phyloP scores from a whole-genome alignment of 2,113 vertebrate species.

The Carettochelys insculpta region DNA sequence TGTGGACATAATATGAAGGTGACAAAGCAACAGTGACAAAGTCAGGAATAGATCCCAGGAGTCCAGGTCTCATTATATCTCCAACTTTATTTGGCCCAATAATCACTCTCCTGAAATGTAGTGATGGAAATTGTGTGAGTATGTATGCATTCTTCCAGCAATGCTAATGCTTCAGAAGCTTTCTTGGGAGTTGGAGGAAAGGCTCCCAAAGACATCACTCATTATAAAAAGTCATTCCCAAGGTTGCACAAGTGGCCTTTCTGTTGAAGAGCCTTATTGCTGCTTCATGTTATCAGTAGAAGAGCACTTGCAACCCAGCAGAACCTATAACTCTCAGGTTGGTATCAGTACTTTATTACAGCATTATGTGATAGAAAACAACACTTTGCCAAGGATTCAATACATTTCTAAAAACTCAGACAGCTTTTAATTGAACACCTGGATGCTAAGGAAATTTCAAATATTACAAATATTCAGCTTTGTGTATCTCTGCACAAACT shows the following conservation, averaged over 20 bases:
- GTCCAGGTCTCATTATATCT: background rate
- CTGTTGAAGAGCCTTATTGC: background rate
- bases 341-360: background rate
- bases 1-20: background rate
- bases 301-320: background rate
- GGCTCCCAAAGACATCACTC: background rate
- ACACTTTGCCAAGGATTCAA: background rate
- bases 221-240: background rate
- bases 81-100: slow-evolving; percentile 36
- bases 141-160: slow-evolving; percentile 30
- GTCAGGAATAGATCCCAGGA: background rate
- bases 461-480: background rate
- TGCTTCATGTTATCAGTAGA: background rate
- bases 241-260: background rate
- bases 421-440: background rate
- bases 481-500: background rate
- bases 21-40: background rate
- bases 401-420: background rate
- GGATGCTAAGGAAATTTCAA: background rate
- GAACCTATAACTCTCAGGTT: background rate
- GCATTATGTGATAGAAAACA: background rate
- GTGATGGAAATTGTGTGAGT: slow-evolving; percentile 7
- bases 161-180: background rate
- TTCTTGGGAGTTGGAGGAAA: background rate
- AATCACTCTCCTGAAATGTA: slow-evolving; percentile 35